Evolutionary conservation across 2,888 invertebrate species (phyloP).

Genomic region (Criorhina ranunculi): DNA sequence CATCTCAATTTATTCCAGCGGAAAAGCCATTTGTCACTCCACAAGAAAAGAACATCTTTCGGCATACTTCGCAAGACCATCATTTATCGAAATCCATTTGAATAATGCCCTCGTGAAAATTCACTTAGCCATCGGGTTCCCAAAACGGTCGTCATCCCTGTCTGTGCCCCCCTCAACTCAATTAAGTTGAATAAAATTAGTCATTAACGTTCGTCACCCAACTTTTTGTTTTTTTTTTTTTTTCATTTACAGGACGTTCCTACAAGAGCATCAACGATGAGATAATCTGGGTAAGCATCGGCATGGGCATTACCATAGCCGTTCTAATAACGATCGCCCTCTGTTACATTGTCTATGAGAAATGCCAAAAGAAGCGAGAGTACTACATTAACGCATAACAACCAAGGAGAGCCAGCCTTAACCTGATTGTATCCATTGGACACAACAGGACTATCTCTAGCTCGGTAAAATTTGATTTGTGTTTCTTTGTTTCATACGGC

Average conservation of each 20-base stretch:
- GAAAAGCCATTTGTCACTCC: constrained; percentile 47
- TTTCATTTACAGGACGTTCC: constrained; percentile 88
- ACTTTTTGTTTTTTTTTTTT: not conserved
- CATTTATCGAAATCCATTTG: constrained; percentile 62
- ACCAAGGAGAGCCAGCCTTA: constrained; percentile 47
- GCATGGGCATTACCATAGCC: constrained; percentile 93
- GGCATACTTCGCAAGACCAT: constrained; percentile 39
- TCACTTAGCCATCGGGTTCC: constrained; percentile 11
- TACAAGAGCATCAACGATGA: constrained; percentile 93
- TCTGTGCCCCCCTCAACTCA: not conserved
- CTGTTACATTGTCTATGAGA: constrained; percentile 92
- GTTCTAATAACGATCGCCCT: constrained; percentile 92
- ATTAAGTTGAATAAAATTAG: constrained; percentile 29
- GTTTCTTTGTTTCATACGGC: constrained; percentile 59
- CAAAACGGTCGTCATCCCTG: constrained; percentile 2
- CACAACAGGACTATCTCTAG: constrained; percentile 41
- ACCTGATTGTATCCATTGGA: constrained; percentile 52
- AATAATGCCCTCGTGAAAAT: constrained; percentile 51
- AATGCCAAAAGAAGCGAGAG: constrained; percentile 88
- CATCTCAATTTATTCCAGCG: constrained; percentile 32
- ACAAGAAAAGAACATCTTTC: constrained; percentile 21
- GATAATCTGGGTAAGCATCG: constrained; percentile 94
- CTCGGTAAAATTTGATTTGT: constrained; percentile 55
- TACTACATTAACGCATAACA: constrained; percentile 88
- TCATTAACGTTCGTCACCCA: constrained; percentile 39